These are phyloP conservation scores for Misgurnus anguillicaudatus DNA, from an alignment of 2,113 vertebrate genomes.

Conservation along the genomic window DNA sequence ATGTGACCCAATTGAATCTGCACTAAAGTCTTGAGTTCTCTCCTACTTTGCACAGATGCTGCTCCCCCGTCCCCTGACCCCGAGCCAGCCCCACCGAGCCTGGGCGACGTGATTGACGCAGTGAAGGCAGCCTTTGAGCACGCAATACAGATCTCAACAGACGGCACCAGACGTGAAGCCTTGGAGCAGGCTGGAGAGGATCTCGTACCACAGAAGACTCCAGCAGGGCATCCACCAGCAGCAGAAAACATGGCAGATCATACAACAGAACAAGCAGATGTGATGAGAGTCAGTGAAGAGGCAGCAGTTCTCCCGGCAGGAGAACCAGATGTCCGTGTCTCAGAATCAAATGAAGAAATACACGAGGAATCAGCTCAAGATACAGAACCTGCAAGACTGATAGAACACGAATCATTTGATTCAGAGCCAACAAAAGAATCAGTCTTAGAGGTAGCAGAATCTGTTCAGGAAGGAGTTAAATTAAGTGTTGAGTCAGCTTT, in stretches of 20 bases:
- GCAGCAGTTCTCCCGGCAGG: not conserved
- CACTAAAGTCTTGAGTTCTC: not conserved
- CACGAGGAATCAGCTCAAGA: not conserved
- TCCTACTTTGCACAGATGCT: constrained; percentile 30
- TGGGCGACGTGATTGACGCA: constrained; percentile 68
- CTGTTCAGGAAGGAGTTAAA: constrained; percentile 10
- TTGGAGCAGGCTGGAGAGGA: constrained; percentile 61
- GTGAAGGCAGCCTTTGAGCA: constrained; percentile 67
- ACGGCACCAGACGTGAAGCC: constrained; percentile 41
- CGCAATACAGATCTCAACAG: constrained; percentile 54
- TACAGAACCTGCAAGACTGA: not conserved
- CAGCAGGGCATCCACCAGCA: constrained; percentile 5
- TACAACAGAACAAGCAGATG: constrained; percentile 20
- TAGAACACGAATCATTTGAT: not conserved
- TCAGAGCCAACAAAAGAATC: constrained; percentile 2
- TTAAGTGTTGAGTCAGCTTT: not conserved
- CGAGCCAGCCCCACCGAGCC: constrained; percentile 58
- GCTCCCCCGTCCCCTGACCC: constrained; percentile 16
- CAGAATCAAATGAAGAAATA: constrained; percentile 16
- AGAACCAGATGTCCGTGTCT: not conserved
- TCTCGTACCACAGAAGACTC: constrained; percentile 6
- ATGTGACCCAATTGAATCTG: not conserved
- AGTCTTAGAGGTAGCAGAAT: not conserved
- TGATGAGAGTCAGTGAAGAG: constrained; percentile 2
- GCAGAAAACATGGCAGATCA: not conserved